These are phyloP conservation scores for Ambastaia sidthimunki DNA, from an alignment of 2,797 vertebrate species.

Conservation along the genomic window DNA sequence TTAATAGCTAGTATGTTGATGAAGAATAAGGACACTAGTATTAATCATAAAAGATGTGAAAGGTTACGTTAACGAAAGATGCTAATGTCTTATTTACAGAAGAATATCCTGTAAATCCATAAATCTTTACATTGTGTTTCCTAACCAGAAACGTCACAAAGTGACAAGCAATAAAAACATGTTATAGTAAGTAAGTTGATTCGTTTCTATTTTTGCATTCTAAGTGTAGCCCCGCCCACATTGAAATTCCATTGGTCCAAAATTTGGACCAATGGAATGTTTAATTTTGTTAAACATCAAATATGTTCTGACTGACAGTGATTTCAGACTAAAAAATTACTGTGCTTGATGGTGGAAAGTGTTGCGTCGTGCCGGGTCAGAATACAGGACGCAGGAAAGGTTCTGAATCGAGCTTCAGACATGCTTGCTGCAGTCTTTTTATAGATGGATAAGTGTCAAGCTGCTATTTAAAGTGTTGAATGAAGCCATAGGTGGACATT, in stretches of 20 bases:
- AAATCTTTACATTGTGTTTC: not conserved
- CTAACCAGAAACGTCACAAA: too few species aligned
- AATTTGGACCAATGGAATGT: too few species aligned
- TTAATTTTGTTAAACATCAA: too few species aligned
- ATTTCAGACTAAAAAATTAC: not conserved
- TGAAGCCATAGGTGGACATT: constrained; percentile 42
- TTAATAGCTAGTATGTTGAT: not conserved
- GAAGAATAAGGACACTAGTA: not conserved
- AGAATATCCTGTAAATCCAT: not conserved
- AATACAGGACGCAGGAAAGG: not conserved
- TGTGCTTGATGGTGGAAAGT: too few species aligned
- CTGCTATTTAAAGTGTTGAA: constrained; percentile 44
- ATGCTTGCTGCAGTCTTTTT: constrained; percentile 46
- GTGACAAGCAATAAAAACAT: too few species aligned
- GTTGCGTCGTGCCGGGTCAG: too few species aligned
- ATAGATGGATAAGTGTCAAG: constrained; percentile 41
- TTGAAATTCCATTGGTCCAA: too few species aligned
- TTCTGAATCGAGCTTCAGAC: not conserved
- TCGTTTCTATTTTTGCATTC: too few species aligned
- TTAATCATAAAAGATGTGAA: constrained; percentile 1
- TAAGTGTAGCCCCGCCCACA: too few species aligned
- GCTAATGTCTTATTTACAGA: not conserved
- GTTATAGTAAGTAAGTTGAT: too few species aligned
- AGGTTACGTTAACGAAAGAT: not conserved
- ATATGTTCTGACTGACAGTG: not conserved